These are phyloP conservation scores for Eucriotettix oculatus DNA, from an alignment of 2,888 invertebrate genomes.

Conservation along the genomic window DNA sequence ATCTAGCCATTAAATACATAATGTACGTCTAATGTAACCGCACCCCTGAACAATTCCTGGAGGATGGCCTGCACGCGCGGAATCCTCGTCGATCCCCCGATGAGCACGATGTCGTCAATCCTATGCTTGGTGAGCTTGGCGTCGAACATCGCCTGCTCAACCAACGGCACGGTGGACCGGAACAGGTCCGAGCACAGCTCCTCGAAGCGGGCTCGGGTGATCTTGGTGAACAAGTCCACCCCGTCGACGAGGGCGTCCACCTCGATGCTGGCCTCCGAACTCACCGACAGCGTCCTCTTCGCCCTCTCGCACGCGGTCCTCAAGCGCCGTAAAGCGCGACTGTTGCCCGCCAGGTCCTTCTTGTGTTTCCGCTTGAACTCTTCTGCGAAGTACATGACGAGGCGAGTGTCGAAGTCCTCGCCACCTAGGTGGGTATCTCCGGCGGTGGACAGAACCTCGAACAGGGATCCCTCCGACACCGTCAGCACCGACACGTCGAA, in stretches of 20 bases:
- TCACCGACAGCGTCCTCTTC: slow-evolving; percentile 38
- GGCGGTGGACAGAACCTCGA: slow-evolving; percentile 40
- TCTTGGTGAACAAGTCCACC: slow-evolving; percentile 38
- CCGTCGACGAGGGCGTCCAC: slow-evolving; percentile 34
- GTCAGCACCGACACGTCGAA: slow-evolving; percentile 38
- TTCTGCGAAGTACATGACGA: slow-evolving; percentile 34
- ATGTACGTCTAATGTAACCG: no score
- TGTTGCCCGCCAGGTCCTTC: slow-evolving; percentile 28
- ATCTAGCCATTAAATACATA: no score
- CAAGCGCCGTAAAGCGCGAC: slow-evolving; percentile 38
- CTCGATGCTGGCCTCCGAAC: slow-evolving; percentile 38
- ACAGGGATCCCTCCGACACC: slow-evolving; percentile 38
- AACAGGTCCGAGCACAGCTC: slow-evolving; percentile 45
- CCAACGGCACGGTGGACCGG: slow-evolving; percentile 42
- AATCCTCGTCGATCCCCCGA: slow-evolving; percentile 52
- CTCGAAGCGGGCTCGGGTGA: slow-evolving; percentile 46
- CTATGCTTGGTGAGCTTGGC: slow-evolving; percentile 39
- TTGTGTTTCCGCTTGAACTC: slow-evolving; percentile 38
- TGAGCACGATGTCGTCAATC: slow-evolving; percentile 38
- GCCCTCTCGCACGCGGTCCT: slow-evolving; percentile 45
- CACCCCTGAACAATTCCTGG: slow-evolving; percentile 18
- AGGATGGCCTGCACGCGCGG: slow-evolving; percentile 33
- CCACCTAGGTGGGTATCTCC: slow-evolving; percentile 31
- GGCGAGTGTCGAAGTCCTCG: slow-evolving; percentile 34
- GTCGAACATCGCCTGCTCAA: slow-evolving; percentile 44